phyloP scores from a whole-genome alignment of 2,113 vertebrate genomes.

The Sakesphorus luctuosus region DNA sequence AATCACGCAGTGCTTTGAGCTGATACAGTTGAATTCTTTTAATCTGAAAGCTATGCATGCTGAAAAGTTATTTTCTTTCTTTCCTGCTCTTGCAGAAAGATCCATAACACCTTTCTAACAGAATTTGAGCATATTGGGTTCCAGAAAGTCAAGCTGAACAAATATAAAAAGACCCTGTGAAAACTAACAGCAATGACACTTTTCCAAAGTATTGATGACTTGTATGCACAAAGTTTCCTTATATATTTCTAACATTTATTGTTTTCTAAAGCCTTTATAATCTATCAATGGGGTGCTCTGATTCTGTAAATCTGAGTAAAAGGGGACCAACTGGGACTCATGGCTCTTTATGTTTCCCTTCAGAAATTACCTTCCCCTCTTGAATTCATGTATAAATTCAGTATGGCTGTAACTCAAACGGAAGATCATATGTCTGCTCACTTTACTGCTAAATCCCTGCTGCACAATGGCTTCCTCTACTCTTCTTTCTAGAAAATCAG shows the following conservation, averaged over 20 bases:
- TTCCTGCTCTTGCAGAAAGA: background rate
- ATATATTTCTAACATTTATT: background rate
- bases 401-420: background rate
- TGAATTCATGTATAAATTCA: background rate
- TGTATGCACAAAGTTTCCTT: background rate
- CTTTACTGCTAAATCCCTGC: background rate
- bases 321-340: background rate
- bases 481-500: background rate
- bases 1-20: background rate
- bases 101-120: background rate
- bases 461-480: background rate
- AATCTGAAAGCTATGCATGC: background rate
- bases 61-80: background rate
- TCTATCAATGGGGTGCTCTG: background rate
- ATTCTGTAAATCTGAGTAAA: background rate
- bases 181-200: background rate
- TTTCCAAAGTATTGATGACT: background rate
- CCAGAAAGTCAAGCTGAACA: background rate
- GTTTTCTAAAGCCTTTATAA: background rate
- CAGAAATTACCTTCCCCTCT: background rate
- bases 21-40: background rate
- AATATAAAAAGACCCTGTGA: background rate
- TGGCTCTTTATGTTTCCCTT: background rate
- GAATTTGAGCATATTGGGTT: background rate
- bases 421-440: background rate